phyloP scores from a whole-genome alignment of 2,797 vertebrate genomes.

The Tenualosa thibaudeaui region DNA sequence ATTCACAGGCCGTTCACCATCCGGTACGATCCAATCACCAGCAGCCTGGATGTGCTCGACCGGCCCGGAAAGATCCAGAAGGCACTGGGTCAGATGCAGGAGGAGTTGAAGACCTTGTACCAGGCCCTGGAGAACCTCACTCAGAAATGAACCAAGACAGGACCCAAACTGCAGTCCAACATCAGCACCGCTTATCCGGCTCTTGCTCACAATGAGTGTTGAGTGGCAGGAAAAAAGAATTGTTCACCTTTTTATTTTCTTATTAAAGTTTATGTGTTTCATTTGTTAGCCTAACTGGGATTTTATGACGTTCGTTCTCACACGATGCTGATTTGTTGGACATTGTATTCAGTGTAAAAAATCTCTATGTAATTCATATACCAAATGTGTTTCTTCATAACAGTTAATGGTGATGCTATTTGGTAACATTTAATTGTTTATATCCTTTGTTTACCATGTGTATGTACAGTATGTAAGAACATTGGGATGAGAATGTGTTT shows the following conservation, averaged over 20 bases:
- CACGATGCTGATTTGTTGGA: neutral
- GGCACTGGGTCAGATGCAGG: constrained; percentile 69
- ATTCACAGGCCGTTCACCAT: constrained; percentile 79
- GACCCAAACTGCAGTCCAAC: too few species aligned
- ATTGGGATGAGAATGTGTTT: neutral
- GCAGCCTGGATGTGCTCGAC: constrained; percentile 76
- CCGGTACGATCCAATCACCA: constrained; percentile 76
- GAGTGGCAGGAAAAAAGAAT: neutral
- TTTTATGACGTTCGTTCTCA: neutral
- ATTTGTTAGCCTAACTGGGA: neutral
- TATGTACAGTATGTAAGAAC: neutral
- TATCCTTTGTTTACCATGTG: neutral
- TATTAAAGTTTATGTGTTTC: neutral
- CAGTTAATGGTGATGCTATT: neutral
- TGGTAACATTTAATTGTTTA: neutral
- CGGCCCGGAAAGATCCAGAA: constrained; percentile 74
- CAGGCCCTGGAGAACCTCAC: constrained; percentile 75
- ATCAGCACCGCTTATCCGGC: too few species aligned
- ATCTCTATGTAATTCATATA: neutral
- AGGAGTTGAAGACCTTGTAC: constrained; percentile 76
- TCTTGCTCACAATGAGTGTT: neutral
- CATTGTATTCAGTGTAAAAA: neutral
- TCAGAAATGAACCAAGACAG: constrained; percentile 48
- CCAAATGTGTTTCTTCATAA: neutral
- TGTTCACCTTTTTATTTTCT: neutral